phyloP scores from a whole-genome alignment of 2,797 vertebrate genomes.

The Potorous gilbertii region DNA sequence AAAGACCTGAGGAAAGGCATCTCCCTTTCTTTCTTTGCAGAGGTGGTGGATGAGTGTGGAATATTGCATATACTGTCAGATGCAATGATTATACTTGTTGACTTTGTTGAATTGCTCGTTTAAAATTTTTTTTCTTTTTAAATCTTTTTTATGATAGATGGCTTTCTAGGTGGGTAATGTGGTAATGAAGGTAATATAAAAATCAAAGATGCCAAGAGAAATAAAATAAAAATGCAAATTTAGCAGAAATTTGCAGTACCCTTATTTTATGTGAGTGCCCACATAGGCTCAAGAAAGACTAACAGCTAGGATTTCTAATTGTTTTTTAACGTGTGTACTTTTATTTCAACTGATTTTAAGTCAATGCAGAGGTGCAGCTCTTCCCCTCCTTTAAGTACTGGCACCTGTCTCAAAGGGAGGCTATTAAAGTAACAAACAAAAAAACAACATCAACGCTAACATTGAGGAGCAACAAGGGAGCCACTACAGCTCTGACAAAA shows the following conservation, averaged over 20 bases:
- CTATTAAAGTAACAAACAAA: neutral
- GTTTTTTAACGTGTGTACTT: neutral
- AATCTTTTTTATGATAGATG: too few species aligned
- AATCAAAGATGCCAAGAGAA: neutral
- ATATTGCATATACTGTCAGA: neutral
- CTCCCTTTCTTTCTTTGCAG: too few species aligned
- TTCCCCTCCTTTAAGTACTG: neutral
- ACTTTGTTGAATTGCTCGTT: too few species aligned
- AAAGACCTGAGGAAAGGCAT: too few species aligned
- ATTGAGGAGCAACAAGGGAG: neutral
- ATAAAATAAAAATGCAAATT: neutral
- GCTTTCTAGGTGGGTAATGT: too few species aligned
- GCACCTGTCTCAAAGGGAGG: neutral
- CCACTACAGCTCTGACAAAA: neutral
- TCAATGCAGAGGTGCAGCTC: neutral
- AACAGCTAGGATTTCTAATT: neutral
- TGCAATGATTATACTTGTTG: too few species aligned
- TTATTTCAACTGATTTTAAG: neutral
- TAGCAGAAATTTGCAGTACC: neutral
- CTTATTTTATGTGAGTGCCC: neutral
- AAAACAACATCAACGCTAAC: neutral
- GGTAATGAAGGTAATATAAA: neutral
- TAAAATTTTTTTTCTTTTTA: too few species aligned
- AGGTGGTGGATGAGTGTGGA: too few species aligned
- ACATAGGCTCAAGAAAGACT: neutral